Base-by-base conservation (phyloP, 2,113 vertebrate species). In the Trachemys scripta region DNA sequence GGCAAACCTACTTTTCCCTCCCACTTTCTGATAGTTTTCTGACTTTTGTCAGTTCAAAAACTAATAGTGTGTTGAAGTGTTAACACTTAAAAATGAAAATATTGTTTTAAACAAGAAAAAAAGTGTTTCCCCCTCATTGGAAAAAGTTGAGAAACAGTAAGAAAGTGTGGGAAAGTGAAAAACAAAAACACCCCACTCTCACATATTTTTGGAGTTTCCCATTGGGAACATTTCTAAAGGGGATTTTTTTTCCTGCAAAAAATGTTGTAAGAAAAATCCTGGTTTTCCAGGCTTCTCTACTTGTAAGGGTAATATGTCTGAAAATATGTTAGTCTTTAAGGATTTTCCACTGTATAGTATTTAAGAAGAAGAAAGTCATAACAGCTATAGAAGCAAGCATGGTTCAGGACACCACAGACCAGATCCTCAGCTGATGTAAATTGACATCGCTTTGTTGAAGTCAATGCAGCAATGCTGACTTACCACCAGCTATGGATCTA, bases 221-320 rank as follows among this genome's bases (percentile, higher is more conserved):
- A 79, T 31, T 76, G 47, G 87, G 56, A 78, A 72, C 5, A 0
- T 8, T 4, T 2, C 25, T 9, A 75, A 90, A 80, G 78, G 20
- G 38, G 42, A 38, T 83, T 88, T 82, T 72, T 72, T 9, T 35
- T 9, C 45, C 35, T 47, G 59, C 72, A 51, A 65, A 87, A 10
- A 54, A 50, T 45, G 12, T 76, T 76, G 42, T 25, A 14, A 45
- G 51, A 62, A 85, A 31, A 16, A 0, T 1, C 81, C 42, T 11
- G 9, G 1, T 24, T 49, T 50, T 1, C 69, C 45, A 54, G 50
- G 24, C 16, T 1, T 8, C 51, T 13, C 5, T 29, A 4, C 4
- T 50, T 25, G 50, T 76, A n/a, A 27, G 81, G 54, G 4, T 0
- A 0, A 83, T 59, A 27, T 22, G 4, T 4, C 9, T 1, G 0